Percentiles rank a stretch among this genome's conserved stretches.
Evolutionary conservation across 2,888 invertebrate species (phyloP).

Genomic region (Drosophila falleni): DNA sequence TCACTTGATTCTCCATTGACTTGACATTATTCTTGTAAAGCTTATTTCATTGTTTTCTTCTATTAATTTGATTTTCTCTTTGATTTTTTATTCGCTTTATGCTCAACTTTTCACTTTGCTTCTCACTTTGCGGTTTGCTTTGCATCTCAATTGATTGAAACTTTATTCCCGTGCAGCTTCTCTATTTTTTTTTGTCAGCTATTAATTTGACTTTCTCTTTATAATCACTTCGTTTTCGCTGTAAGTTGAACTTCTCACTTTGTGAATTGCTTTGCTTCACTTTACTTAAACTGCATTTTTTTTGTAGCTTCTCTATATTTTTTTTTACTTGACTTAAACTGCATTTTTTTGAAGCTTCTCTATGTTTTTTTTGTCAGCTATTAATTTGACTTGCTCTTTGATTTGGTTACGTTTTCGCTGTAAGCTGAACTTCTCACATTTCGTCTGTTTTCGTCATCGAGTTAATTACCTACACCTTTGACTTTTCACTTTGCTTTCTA

Average conservation of each 20-base stretch:
- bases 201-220: no score
- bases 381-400: not conserved
- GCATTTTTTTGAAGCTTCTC: not conserved
- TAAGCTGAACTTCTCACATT: not conserved
- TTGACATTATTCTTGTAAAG: no score
- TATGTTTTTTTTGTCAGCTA: not conserved
- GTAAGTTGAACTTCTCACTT: no score
- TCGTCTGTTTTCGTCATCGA: not conserved
- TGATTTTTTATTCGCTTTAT: no score
- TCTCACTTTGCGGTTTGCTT: not conserved
- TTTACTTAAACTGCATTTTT: not conserved
- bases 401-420: not conserved
- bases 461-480: not conserved
- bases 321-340: not conserved
- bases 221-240: no score
- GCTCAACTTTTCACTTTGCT: not conserved
- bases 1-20: no score
- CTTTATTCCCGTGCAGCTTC: no score
- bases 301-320: no score
- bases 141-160: not conserved
- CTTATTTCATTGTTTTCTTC: no score
- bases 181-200: no score
- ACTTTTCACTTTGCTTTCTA: not conserved
- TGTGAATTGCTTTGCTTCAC: no score
- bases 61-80: not conserved